Evolutionary conservation across 2,888 invertebrate species (phyloP).

Genomic region (Coelopa pilipes): DNA sequence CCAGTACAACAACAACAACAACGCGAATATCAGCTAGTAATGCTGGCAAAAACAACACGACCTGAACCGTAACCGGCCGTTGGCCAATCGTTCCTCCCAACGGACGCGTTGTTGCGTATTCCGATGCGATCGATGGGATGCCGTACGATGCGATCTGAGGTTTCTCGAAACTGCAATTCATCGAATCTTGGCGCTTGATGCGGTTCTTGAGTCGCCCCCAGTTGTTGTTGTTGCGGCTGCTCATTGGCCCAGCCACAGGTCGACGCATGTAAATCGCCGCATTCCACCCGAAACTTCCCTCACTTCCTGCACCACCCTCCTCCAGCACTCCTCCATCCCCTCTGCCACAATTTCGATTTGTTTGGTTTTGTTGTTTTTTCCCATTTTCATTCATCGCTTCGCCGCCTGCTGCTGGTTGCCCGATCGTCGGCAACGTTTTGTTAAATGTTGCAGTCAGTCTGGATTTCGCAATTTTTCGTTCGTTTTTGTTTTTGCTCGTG

Average conservation of each 20-base stretch:
- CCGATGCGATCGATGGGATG: slow-evolving; percentile 38
- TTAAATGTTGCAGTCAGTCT: slow-evolving; percentile 6
- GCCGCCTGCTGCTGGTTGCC: background rate
- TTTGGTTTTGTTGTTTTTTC: background rate
- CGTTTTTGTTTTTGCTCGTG: background rate
- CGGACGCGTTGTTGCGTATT: slow-evolving; percentile 60
- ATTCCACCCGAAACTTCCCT: slow-evolving; percentile 2
- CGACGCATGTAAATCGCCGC: background rate
- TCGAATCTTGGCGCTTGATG: background rate
- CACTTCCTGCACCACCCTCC: too few species aligned
- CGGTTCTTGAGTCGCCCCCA: background rate
- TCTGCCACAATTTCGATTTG: background rate
- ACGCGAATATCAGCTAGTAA: slow-evolving; percentile 40
- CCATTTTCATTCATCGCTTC: background rate
- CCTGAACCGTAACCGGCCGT: slow-evolving; percentile 63
- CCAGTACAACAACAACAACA: slow-evolving; percentile 9
- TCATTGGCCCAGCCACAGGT: background rate
- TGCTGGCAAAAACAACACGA: slow-evolving; percentile 40
- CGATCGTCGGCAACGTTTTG: background rate
- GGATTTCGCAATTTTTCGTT: slow-evolving; percentile 2
- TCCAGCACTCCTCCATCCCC: too few species aligned
- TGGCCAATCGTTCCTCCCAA: slow-evolving; percentile 56
- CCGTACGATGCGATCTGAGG: slow-evolving; percentile 1
- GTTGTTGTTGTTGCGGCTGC: slow-evolving; percentile 9
- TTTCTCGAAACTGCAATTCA: background rate